Percentiles rank a stretch among this genome's conserved stretches.
These are phyloP conservation scores for Xylota sylvarum DNA, from an alignment of 2,888 invertebrate genomes.

Conservation along the genomic window DNA sequence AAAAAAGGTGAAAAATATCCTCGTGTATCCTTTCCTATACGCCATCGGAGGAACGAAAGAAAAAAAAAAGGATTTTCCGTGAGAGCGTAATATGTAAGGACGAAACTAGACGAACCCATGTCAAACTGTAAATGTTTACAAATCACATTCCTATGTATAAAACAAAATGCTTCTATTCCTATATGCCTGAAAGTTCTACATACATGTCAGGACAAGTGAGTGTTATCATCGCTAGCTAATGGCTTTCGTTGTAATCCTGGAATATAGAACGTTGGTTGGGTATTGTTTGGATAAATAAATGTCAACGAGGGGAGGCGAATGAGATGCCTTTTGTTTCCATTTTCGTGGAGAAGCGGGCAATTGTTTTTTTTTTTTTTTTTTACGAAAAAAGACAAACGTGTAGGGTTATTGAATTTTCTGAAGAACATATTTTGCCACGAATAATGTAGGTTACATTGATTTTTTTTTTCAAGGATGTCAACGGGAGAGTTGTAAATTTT, in stretches of 20 bases:
- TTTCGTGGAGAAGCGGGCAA: not conserved
- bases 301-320: slow-evolving; percentile 12
- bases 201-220: slow-evolving; percentile 16
- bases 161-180: slow-evolving; percentile 3
- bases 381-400: not conserved
- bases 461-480: slow-evolving; percentile 11
- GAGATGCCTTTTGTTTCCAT: not conserved
- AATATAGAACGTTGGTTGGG: slow-evolving; percentile 23
- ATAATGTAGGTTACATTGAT: slow-evolving; percentile 25
- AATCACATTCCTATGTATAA: slow-evolving; percentile 50
- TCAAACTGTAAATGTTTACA: slow-evolving; percentile 59
- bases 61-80: slow-evolving; percentile 14
- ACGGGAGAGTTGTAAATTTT: not conserved
- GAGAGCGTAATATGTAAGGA: slow-evolving; percentile 3
- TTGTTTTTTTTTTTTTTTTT: not conserved
- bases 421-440: not conserved
- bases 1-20: slow-evolving; percentile 31
- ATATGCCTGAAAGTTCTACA: not conserved
- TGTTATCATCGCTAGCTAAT: slow-evolving; percentile 58
- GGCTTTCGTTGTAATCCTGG: slow-evolving; percentile 56
- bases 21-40: slow-evolving; percentile 1
- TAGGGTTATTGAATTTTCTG: slow-evolving; percentile 11
- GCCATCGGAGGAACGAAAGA: not conserved
- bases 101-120: slow-evolving; percentile 51
- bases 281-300: slow-evolving; percentile 56